A percentile compares a stretch with the other conserved stretches of the same genome.
Evolutionary conservation across 2,113 vertebrate species (phyloP).

Genomic region (Numida meleagris): DNA sequence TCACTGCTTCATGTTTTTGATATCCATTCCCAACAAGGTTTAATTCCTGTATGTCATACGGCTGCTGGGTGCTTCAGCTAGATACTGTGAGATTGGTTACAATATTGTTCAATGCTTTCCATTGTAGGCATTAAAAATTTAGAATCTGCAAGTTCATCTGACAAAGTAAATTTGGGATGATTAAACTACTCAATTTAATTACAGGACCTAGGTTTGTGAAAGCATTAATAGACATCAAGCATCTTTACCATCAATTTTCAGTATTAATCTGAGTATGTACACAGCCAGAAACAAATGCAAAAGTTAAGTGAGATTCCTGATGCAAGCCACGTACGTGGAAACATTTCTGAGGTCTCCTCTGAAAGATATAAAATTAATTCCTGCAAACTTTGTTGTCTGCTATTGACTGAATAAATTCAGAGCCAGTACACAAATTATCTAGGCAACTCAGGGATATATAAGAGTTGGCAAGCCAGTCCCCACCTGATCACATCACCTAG

Average conservation of each 20-base stretch:
- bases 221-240: background rate
- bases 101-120: background rate
- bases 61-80: background rate
- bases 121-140: background rate
- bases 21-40: background rate
- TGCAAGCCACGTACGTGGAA: background rate
- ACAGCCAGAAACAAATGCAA: background rate
- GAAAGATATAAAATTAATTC: background rate
- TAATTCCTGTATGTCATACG: background rate
- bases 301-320: background rate
- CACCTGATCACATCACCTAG: constrained; percentile 98
- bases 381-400: background rate
- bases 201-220: background rate
- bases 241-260: background rate
- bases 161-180: background rate
- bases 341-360: background rate
- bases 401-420: background rate
- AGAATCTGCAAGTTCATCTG: background rate
- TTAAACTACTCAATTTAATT: background rate
- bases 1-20: background rate
- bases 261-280: background rate
- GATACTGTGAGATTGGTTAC: fast-evolving
- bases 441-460: background rate
- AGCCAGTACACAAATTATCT: background rate
- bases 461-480: background rate